These are phyloP conservation scores for Frieseomelitta varia DNA, from an alignment of 1,140 invertebrate genomes.

Conservation along the genomic window DNA sequence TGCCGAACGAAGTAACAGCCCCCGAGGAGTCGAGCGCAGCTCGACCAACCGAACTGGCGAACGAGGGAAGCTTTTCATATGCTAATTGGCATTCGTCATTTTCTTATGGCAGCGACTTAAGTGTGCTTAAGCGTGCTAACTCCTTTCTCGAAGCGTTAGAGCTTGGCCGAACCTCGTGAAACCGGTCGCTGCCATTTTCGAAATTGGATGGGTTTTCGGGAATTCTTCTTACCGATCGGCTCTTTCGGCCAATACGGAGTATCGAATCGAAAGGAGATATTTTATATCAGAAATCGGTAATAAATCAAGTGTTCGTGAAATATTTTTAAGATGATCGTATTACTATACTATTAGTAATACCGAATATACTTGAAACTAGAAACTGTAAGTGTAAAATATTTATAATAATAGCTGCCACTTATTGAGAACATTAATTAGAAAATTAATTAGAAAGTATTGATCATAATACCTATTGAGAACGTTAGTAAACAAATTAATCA, in stretches of 20 bases:
- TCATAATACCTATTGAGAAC: too few species aligned
- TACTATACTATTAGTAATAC: too few species aligned
- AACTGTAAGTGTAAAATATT: too few species aligned
- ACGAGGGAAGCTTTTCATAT: constrained; percentile 80
- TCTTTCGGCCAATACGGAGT: neutral
- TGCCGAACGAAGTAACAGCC: constrained; percentile 40
- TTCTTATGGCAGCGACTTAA: constrained; percentile 80
- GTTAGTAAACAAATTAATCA: too few species aligned
- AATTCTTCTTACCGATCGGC: neutral
- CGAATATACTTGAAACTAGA: too few species aligned
- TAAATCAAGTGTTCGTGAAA: too few species aligned
- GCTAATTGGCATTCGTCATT: constrained; percentile 83
- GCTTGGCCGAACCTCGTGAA: constrained; percentile 14
- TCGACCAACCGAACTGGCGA: constrained; percentile 39
- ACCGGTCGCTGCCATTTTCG: constrained; percentile 15
- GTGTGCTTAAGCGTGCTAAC: constrained; percentile 76
- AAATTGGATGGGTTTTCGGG: constrained; percentile 52
- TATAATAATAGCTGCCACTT: too few species aligned
- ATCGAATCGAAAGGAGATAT: neutral
- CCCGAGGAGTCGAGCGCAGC: neutral
- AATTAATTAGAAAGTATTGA: too few species aligned
- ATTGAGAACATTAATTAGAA: too few species aligned
- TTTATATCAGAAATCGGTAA: too few species aligned
- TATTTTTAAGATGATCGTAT: too few species aligned
- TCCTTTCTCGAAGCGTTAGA: constrained; percentile 56